Evolutionary conservation across 2,797 vertebrate genomes (phyloP).

Genomic region (Sarcophilus harrisii): DNA sequence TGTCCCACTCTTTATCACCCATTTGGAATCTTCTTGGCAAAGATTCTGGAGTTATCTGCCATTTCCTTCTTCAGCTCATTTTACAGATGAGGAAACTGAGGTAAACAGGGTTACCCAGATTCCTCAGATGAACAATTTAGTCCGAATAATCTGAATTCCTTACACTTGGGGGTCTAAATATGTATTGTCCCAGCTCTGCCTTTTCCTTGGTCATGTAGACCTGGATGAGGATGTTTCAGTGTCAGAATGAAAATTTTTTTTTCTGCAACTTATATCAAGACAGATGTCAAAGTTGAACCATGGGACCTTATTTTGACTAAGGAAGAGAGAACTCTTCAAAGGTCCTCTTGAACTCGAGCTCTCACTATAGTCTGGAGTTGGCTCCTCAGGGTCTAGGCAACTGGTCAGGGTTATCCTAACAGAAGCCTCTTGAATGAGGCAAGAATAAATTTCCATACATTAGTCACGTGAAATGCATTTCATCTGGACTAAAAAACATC

Average conservation of each 20-base stretch:
- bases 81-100: background rate
- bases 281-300: background rate
- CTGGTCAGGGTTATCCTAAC: background rate
- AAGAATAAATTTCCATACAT: fast-evolving
- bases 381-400: background rate
- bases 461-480: fast-evolving
- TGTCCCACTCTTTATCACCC: no score
- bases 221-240: background rate
- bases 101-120: background rate
- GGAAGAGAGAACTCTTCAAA: background rate
- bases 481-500: background rate
- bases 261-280: background rate
- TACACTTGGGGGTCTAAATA: background rate
- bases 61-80: background rate
- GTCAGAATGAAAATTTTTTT: background rate
- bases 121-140: background rate
- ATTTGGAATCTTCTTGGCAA: no score
- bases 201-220: background rate
- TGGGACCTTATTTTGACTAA: background rate
- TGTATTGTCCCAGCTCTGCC: background rate
- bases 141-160: background rate
- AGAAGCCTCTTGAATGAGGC: background rate
- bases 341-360: background rate
- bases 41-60: background rate
- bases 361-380: background rate